A percentile compares a stretch with the other conserved stretches of the same genome.
Conservation (phyloP, 2,888 invertebrate genomes). For the Caenorhabditis becei region DNA sequence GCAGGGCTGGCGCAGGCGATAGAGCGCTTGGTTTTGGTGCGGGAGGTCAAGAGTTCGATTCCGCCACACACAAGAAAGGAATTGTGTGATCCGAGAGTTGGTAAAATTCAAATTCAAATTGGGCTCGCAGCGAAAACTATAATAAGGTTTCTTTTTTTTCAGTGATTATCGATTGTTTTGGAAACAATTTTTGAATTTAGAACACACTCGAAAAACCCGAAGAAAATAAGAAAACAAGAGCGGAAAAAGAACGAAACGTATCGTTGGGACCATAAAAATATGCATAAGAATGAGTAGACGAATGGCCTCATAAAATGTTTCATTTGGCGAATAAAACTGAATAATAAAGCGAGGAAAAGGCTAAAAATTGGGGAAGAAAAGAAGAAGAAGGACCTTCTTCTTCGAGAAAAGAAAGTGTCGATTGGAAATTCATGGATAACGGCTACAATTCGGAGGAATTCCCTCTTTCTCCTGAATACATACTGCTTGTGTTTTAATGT, state of each 20-base stretch:
- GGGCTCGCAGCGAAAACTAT: too few relatives aligned
- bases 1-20: too few relatives aligned
- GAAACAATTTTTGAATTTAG: too few relatives aligned
- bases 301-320: constrained; percentile 34
- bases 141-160: too few relatives aligned
- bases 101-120: too few relatives aligned
- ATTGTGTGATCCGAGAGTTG: too few relatives aligned
- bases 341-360: constrained; percentile 25
- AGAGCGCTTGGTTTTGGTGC: too few relatives aligned
- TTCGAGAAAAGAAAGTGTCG: constrained; percentile 28
- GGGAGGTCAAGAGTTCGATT: too few relatives aligned
- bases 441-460: constrained; percentile 20
- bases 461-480: constrained; percentile 3
- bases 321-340: constrained; percentile 12
- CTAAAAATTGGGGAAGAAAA: constrained; percentile 46
- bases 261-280: constrained; percentile 13
- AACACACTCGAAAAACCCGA: background rate
- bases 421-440: constrained; percentile 47
- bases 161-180: too few relatives aligned
- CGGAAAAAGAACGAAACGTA: background rate
- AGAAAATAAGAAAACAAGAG: background rate
- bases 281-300: constrained; percentile 23
- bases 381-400: background rate
- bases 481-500: constrained; percentile 37
- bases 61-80: too few relatives aligned